phyloP scores from a whole-genome alignment of 2,888 invertebrate genomes.

The Periphyllus acericola region DNA sequence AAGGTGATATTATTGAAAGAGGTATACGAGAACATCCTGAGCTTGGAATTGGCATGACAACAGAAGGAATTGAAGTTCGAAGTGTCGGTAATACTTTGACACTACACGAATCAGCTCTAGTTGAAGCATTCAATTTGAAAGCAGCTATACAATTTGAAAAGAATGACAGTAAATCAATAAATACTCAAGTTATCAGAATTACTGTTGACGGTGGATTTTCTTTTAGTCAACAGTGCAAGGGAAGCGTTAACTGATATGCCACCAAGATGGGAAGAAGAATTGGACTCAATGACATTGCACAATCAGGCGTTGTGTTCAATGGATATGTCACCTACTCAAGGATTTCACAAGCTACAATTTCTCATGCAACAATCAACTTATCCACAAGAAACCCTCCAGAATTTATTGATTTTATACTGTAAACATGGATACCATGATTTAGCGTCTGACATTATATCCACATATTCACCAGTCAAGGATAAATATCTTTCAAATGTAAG shows the following conservation, averaged over 20 bases:
- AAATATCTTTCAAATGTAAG: constrained; percentile 89
- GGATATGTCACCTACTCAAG: constrained; percentile 87
- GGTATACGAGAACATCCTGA: constrained; percentile 98
- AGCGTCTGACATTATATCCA: constrained; percentile 97
- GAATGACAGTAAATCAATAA: constrained; percentile 75
- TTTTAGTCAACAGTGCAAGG: constrained; percentile 79
- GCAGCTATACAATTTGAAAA: constrained; percentile 97
- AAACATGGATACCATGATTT: constrained; percentile 97
- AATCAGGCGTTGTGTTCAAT: constrained; percentile 95
- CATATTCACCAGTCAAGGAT: constrained; percentile 95
- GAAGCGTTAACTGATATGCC: constrained; percentile 91
- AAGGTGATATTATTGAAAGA: constrained; percentile 90
- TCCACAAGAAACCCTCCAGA: constrained; percentile 97
- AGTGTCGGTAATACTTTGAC: constrained; percentile 96
- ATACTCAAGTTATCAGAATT: not conserved
- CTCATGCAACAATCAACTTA: constrained; percentile 95
- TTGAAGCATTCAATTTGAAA: constrained; percentile 98
- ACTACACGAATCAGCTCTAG: constrained; percentile 93
- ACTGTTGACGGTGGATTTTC: not conserved
- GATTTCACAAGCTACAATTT: constrained; percentile 94
- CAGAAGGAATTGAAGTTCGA: constrained; percentile 90
- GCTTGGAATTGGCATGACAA: constrained; percentile 95
- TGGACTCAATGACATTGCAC: constrained; percentile 97
- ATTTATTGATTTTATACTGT: constrained; percentile 92
- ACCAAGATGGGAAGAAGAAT: constrained; percentile 93